A percentile compares a stretch with the other conserved stretches of the same genome.
phyloP scores from a whole-genome alignment of 2,888 invertebrate genomes.

The Agrenia bidenticulata region DNA sequence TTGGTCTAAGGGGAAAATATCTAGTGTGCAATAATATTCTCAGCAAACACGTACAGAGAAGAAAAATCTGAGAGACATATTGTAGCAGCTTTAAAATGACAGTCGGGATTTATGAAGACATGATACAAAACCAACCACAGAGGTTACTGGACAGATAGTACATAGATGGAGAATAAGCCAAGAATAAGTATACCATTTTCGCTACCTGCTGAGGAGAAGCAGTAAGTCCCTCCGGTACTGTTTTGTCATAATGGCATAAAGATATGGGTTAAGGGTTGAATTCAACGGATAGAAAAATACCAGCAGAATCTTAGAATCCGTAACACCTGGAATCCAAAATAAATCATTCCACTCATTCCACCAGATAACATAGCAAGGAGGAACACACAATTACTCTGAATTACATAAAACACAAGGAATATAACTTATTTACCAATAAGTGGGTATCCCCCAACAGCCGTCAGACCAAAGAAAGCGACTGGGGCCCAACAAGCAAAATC shows the following conservation, averaged over 20 bases:
- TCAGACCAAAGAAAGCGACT: constrained; percentile 83
- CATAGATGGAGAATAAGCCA: constrained; percentile 19
- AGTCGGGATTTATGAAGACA: too few relatives aligned
- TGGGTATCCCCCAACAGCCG: constrained; percentile 79
- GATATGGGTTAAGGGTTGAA: constrained; percentile 87
- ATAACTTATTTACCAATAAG: constrained; percentile 63
- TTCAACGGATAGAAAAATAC: constrained; percentile 91
- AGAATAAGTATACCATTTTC: constrained; percentile 40
- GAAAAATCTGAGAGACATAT: too few relatives aligned
- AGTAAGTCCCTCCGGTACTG: constrained; percentile 78
- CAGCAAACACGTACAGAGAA: too few relatives aligned
- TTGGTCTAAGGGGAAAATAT: too few relatives aligned
- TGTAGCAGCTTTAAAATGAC: too few relatives aligned
- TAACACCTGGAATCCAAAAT: constrained; percentile 54
- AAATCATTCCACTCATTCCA: too few relatives aligned
- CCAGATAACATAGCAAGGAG: too few relatives aligned
- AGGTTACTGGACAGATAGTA: constrained; percentile 16
- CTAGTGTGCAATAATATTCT: too few relatives aligned
- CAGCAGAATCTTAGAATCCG: constrained; percentile 66
- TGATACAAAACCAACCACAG: too few relatives aligned
- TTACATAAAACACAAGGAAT: background rate
- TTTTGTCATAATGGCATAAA: constrained; percentile 85
- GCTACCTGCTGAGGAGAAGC: constrained; percentile 66
- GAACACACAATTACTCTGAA: background rate
- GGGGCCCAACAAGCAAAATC: constrained; percentile 85